Conservation (phyloP, 2,797 vertebrate genomes). For the Phyllotis vaccarum region DNA sequence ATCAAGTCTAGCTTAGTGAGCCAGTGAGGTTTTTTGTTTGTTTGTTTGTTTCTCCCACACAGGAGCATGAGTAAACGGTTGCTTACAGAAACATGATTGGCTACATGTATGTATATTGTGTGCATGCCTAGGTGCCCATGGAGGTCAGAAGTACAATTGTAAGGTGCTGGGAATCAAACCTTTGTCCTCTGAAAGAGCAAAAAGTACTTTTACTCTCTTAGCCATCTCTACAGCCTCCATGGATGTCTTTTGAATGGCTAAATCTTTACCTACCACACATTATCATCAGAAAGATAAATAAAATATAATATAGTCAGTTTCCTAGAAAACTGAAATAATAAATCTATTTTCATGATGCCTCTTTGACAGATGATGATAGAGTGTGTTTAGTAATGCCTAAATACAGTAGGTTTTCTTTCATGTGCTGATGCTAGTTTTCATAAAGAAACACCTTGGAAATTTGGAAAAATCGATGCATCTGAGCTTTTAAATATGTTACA, state of each 20-base stretch:
- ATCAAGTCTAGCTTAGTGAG: not conserved
- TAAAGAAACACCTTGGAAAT: not conserved
- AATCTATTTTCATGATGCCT: not conserved
- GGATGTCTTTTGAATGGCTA: not conserved
- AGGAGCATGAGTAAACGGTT: not conserved
- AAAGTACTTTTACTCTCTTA: not conserved
- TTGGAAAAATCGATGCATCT: not conserved
- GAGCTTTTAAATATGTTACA: conserved; percentile 15
- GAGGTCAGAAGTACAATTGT: not conserved
- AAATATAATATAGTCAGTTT: not conserved
- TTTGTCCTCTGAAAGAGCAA: not conserved
- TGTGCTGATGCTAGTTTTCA: not conserved
- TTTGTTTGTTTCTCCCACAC: no score
- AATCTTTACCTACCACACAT: not conserved
- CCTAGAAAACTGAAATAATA: conserved; percentile 16
- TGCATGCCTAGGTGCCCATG: not conserved
- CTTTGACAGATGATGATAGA: conserved; percentile 5
- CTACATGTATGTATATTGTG: not conserved
- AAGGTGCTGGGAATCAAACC: not conserved
- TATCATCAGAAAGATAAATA: not conserved
- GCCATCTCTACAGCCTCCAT: not conserved
- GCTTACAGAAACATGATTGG: not conserved
- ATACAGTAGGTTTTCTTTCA: not conserved
- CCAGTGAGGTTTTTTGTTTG: not conserved
- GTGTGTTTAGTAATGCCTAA: conserved; percentile 35